Evolutionary conservation across 2,113 vertebrate genomes (phyloP).

Genomic region (Nannospalax galili): DNA sequence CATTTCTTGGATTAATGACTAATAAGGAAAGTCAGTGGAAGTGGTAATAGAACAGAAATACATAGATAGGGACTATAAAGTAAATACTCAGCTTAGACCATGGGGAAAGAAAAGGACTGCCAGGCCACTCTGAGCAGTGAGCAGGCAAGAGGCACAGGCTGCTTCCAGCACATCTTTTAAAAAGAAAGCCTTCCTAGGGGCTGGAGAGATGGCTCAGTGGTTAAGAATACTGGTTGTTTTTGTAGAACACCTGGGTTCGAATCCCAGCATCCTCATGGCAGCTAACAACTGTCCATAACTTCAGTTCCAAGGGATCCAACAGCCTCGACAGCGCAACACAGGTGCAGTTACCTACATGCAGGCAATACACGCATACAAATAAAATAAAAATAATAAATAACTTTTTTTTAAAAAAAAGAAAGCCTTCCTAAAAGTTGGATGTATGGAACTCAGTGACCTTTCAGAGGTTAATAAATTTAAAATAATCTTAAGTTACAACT

Average conservation of each 20-base stretch:
- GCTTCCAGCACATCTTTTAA: background rate
- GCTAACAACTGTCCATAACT: no score
- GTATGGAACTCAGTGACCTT: background rate
- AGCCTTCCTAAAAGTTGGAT: background rate
- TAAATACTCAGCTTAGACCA: background rate
- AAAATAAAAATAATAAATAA: no score
- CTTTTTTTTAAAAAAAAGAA: no score
- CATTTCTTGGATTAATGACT: conserved; percentile 1
- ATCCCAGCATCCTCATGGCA: no score
- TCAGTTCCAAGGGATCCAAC: no score
- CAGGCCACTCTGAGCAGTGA: background rate
- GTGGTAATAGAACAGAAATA: background rate
- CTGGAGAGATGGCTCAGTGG: no score
- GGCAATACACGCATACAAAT: no score
- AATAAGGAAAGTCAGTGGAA: background rate
- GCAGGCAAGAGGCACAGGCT: background rate
- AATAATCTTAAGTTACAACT: background rate
- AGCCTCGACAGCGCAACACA: no score
- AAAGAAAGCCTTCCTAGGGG: background rate
- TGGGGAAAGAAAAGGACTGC: background rate
- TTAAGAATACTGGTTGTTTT: no score
- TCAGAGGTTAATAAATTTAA: conserved; percentile 34
- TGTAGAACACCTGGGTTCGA: no score
- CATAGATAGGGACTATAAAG: background rate
- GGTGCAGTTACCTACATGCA: no score